These are phyloP conservation scores for Antheraea mylitta DNA, from an alignment of 1,140 invertebrate species.

Conservation along the genomic window DNA sequence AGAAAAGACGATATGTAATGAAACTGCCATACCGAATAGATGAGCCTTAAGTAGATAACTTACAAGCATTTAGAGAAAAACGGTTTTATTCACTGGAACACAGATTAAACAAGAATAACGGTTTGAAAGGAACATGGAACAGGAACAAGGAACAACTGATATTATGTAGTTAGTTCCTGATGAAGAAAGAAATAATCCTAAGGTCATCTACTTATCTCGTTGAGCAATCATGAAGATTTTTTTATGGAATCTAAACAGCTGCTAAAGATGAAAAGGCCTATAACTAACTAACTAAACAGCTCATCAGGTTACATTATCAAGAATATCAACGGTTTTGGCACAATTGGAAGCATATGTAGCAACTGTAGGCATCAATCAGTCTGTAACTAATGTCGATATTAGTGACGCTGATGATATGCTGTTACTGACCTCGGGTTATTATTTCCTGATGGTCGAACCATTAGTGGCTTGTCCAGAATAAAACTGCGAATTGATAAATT, in stretches of 20 bases:
- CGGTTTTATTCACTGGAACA: neutral
- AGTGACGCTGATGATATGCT: neutral
- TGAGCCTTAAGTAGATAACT: neutral
- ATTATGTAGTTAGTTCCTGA: neutral
- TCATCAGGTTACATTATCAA: slow-evolving; percentile 14
- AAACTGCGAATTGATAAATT: slow-evolving; percentile 32
- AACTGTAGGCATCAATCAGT: slow-evolving; percentile 31
- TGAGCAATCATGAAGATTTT: neutral
- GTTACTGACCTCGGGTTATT: slow-evolving; percentile 21
- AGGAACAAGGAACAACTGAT: too few species aligned
- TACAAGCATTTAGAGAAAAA: neutral
- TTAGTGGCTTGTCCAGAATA: too few species aligned
- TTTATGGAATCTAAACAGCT: too few species aligned
- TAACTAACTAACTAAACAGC: neutral
- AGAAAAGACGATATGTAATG: neutral
- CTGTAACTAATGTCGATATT: neutral
- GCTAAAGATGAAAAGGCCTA: neutral
- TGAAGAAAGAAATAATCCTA: slow-evolving; percentile 6
- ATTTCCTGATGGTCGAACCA: too few species aligned
- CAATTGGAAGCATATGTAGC: slow-evolving; percentile 50
- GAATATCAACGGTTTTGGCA: slow-evolving; percentile 29
- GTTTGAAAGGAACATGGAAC: neutral
- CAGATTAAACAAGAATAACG: neutral
- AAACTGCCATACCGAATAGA: neutral
- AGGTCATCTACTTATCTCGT: slow-evolving; percentile 1